These are phyloP conservation scores for Lates japonicus DNA, from an alignment of 2,797 vertebrate species.

Conservation along the genomic window DNA sequence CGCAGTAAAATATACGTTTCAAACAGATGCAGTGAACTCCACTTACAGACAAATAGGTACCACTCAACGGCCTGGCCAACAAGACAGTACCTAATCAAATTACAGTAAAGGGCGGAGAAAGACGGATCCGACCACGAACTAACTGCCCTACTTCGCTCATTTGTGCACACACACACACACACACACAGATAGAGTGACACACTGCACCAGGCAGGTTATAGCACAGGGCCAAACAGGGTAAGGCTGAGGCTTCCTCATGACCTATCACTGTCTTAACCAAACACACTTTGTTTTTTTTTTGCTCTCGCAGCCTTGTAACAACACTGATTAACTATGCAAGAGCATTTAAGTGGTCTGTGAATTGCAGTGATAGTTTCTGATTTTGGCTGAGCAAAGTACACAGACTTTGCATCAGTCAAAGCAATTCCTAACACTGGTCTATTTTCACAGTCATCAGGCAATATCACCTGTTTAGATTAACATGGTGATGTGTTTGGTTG, in stretches of 20 bases:
- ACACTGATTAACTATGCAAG: neutral
- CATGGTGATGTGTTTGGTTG: slow-evolving; percentile 8
- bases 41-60: slow-evolving; percentile 36
- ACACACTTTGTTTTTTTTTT: neutral
- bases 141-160: slow-evolving; percentile 30
- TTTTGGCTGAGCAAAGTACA: neutral
- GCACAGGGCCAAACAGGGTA: slow-evolving; percentile 21
- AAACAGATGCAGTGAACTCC: neutral
- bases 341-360: neutral
- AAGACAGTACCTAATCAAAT: slow-evolving; percentile 69
- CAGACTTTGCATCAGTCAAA: neutral
- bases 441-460: neutral
- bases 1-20: neutral
- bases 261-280: neutral
- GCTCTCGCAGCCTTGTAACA: neutral
- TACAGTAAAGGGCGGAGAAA: slow-evolving; percentile 63
- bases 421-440: neutral
- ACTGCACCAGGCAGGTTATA: slow-evolving; percentile 5
- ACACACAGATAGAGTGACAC: slow-evolving; percentile 39
- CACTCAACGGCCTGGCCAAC: slow-evolving; percentile 9
- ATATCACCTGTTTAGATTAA: slow-evolving; percentile 9
- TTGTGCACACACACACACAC: neutral
- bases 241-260: slow-evolving; percentile 25
- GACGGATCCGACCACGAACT: slow-evolving; percentile 69
- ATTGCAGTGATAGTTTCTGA: neutral